phyloP scores from a whole-genome alignment of 2,797 vertebrate genomes.

The Halcyon badia region DNA sequence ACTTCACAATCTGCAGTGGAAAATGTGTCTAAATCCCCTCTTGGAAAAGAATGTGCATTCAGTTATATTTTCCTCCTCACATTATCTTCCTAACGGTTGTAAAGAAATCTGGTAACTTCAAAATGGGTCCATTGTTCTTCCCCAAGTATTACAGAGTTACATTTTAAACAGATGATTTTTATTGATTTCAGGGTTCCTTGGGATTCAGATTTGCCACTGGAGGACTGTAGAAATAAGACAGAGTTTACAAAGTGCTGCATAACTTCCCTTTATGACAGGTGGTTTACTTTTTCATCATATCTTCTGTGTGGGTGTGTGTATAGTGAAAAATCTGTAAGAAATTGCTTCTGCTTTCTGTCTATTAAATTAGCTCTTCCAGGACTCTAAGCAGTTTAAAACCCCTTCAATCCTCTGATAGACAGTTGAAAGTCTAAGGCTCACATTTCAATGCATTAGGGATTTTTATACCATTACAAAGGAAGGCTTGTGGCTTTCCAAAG shows the following conservation, averaged over 20 bases:
- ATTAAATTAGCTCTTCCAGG: neutral
- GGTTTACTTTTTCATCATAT: neutral
- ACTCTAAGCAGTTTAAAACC: neutral
- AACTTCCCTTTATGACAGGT: neutral
- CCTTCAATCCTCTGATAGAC: neutral
- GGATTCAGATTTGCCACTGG: neutral
- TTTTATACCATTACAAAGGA: neutral
- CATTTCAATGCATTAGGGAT: neutral
- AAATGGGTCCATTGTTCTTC: neutral
- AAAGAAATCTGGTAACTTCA: neutral
- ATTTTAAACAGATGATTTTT: neutral
- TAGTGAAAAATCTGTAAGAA: neutral
- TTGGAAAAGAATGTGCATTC: neutral
- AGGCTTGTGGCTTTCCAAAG: neutral
- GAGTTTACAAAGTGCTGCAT: neutral
- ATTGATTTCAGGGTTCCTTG: neutral
- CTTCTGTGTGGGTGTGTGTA: neutral
- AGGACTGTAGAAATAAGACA: neutral
- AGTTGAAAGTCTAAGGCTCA: neutral
- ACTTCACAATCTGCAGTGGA: neutral
- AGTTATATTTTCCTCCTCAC: neutral
- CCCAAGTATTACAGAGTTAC: neutral
- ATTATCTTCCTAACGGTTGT: neutral
- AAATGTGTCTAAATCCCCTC: neutral
- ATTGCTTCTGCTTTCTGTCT: neutral